Evolutionary conservation across 2,797 vertebrate species (phyloP).

Genomic region (Acanthurus lineatus): DNA sequence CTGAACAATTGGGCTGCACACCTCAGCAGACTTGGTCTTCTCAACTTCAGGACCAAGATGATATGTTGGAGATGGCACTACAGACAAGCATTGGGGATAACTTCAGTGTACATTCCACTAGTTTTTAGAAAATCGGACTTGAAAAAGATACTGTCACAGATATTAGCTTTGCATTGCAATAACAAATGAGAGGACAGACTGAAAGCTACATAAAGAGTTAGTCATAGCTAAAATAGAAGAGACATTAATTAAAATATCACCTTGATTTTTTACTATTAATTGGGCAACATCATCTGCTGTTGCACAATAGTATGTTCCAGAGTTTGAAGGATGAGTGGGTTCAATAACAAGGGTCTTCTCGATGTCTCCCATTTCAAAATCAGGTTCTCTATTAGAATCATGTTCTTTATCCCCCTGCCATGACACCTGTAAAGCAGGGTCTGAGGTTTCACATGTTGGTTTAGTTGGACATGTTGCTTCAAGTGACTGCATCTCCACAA

Average conservation of each 20-base stretch:
- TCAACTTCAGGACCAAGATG: conserved; percentile 76
- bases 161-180: conserved; percentile 55
- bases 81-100: conserved; percentile 75
- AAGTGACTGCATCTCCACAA: conserved; percentile 74
- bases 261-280: conserved; percentile 91
- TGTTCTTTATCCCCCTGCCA: conserved; percentile 88
- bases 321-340: conserved; percentile 83
- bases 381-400: conserved; percentile 67
- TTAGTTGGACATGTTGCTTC: conserved; percentile 78
- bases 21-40: conserved; percentile 74
- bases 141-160: conserved; percentile 48
- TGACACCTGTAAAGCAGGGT: conserved; percentile 74
- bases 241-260: conserved; percentile 81
- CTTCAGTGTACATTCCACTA: conserved; percentile 58
- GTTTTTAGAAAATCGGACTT: conserved; percentile 40
- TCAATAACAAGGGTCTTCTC: conserved; percentile 88
- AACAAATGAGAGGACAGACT: conserved; percentile 58
- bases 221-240: conserved; percentile 65
- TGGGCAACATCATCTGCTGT: conserved; percentile 91
- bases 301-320: conserved; percentile 91
- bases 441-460: conserved; percentile 86
- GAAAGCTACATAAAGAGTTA: conserved; percentile 71
- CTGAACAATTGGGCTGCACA: conserved; percentile 84
- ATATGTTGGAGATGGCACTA: conserved; percentile 80
- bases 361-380: conserved; percentile 82